Base-by-base conservation (phyloP, 2,113 vertebrate genomes). In the Amphilophus citrinellus region DNA sequence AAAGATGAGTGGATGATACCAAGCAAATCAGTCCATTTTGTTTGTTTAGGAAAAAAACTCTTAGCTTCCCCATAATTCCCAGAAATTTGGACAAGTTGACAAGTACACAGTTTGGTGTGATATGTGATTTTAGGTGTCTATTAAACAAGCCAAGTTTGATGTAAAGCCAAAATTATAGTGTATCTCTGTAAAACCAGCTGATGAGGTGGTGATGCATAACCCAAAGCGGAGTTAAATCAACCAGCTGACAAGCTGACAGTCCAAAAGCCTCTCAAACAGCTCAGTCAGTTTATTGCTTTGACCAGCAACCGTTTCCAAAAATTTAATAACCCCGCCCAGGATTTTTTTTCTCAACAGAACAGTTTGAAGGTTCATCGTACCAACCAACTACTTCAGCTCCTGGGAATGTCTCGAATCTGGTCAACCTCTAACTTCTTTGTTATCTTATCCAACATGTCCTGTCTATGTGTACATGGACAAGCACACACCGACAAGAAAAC, bases 261-360 rank as follows among this genome's bases (percentile, higher is more conserved):
- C 47, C 63, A 61, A 68, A 14, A 3, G 22, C 53, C 53, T 61
- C 35, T 56, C 22, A 58, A 59, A 79, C 20, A 66, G 63, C 7
- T 17, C 75, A 78, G 61, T 61, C 60, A 65, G 32, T 6, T 85
- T 89, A 87, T 90, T 91, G 86, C 88, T 85, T 84, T 84, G 61
- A 80, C 39, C 59, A 44, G 68, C 68, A 56, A 39, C 20, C 3
- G 3, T 61, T 3, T 78, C 7, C 17, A 44, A 59, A 61, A 2
- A 13, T 32, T 37, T 1, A 1, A 24, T 17, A 81, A 73, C 13
- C 27, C 53, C 20, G 63, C 60, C 61, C 39, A 14, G 59, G 56
- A 4, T 82, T 30, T 35, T 15, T 53, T 30, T 35, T 53, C 30
- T 27, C 10, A 4, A 65, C 6, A 59, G 58, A 5, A 24, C 68